Evolutionary conservation across 2,113 vertebrate genomes (phyloP), one percentile per base, ranked within the genome.

Genomic region (Pelusios castaneus): DNA sequence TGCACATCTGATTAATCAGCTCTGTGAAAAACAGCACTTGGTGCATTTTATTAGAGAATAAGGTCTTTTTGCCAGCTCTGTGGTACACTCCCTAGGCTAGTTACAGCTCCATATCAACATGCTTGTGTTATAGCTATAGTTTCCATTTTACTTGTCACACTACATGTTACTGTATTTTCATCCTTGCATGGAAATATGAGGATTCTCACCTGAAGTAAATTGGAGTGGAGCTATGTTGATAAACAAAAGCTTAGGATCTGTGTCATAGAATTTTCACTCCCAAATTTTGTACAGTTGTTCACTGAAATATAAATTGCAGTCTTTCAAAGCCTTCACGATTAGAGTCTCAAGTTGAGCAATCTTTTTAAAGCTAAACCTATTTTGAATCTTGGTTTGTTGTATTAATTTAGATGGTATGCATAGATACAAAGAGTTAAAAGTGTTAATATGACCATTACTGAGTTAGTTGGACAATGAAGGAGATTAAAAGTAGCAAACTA

Each of bases 391-490:
- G 11, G 21, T 24, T 93, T 70, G 34, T 70, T 70, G 17, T 38
- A 70, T 70, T 22, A 10, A 38, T 70, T 70, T 21, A 95, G 95
- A 91, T 86, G 88, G 89, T 56, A 11, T 86, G 41, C 92, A 88
- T 5, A 38, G 70, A 86, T 80, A 38, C 38, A 91, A 56, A 3
- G 8, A 63, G 84, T 81, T 77, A 19, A 38, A 80, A 80, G 51
- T 52, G 51, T 52, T 52, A 47, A 84, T 13, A 0, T 21, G 31
- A 2, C 70, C 1, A 1, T 67, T 85, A 43, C 24, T 45, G 73
- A 75, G 73, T 24, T 75, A 11, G 58, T 54, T 82, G 47, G 67
- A 91, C 51, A 80, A 54, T 78, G 17, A 45, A 51, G 79, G 85
- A 93, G 43, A 31, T 89, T 29, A 58, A 17, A 86, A 80, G 10